A percentile compares a stretch with the other conserved stretches of the same genome.
phyloP scores from a whole-genome alignment of 2,113 vertebrate genomes.

The Tinamus guttatus region DNA sequence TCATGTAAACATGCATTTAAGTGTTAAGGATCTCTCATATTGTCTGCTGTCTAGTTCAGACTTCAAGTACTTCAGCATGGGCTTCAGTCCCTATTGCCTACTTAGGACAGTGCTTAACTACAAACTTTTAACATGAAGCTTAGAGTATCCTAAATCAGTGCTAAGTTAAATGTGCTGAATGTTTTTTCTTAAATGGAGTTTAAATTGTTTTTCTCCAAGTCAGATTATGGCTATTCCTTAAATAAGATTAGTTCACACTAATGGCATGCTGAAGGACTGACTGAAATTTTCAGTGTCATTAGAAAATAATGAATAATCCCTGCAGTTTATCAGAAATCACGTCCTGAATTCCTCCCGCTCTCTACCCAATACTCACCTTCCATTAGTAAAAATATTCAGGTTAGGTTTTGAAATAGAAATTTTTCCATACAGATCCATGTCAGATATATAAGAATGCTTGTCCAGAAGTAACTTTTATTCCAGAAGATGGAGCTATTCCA shows the following conservation, averaged over 20 bases:
- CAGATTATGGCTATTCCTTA: not conserved
- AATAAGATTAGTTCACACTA: not conserved
- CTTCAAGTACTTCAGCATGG: not conserved
- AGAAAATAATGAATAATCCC: not conserved
- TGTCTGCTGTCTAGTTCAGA: not conserved
- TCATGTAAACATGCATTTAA: not conserved
- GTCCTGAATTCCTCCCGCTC: not conserved
- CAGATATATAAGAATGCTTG: not conserved
- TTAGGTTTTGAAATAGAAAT: not conserved
- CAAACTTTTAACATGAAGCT: not conserved
- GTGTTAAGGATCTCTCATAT: not conserved
- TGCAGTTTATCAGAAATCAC: not conserved
- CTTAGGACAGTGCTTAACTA: not conserved
- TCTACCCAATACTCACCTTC: not conserved
- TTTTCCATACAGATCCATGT: not conserved
- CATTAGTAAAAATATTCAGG: not conserved
- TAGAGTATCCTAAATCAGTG: not conserved
- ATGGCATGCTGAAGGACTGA: not conserved
- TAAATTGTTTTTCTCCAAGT: not conserved
- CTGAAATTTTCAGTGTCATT: not conserved
- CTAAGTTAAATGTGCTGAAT: not conserved
- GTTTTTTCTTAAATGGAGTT: not conserved
- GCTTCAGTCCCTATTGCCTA: not conserved
- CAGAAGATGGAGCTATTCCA: conserved; percentile 75
- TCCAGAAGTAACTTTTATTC: conserved; percentile 36